Evolutionary conservation across 1,140 invertebrate species (phyloP).

Genomic region (Heliconius congener): DNA sequence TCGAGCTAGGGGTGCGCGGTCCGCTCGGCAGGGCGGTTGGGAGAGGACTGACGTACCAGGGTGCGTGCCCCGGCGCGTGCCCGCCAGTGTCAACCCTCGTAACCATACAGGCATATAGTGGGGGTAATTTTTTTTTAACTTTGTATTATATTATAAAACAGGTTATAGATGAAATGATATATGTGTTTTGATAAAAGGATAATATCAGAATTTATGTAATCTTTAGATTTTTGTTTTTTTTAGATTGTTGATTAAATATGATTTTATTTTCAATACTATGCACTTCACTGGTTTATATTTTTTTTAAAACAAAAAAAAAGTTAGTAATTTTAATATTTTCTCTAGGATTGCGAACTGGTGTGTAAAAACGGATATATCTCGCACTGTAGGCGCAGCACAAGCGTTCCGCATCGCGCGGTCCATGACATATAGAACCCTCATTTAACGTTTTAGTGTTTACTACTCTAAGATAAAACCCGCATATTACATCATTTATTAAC

Average conservation of each 20-base stretch:
- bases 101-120: conserved; percentile 26
- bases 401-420: conserved; percentile 42
- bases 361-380: neutral
- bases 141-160: neutral
- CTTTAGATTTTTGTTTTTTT: neutral
- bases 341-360: neutral
- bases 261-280: neutral
- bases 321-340: neutral
- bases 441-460: conserved; percentile 53
- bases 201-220: neutral
- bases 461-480: conserved; percentile 49
- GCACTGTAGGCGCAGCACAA: neutral
- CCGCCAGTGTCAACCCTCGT: conserved; percentile 53
- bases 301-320: neutral
- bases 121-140: conserved; percentile 13
- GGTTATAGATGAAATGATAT: conserved; percentile 9
- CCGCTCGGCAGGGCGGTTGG: conserved; percentile 66
- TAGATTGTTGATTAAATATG: neutral
- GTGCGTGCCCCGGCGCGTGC: conserved; percentile 67
- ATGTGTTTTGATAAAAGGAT: conserved; percentile 14
- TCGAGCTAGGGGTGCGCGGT: conserved; percentile 67
- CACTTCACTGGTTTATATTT: neutral
- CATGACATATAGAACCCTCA: conserved; percentile 49
- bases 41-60: conserved; percentile 64
- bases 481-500: conserved; percentile 51